A percentile compares a stretch with the other conserved stretches of the same genome.
These are phyloP conservation scores for Dicranocentrus wangi DNA, from an alignment of 2,888 invertebrate species.

Conservation along the genomic window DNA sequence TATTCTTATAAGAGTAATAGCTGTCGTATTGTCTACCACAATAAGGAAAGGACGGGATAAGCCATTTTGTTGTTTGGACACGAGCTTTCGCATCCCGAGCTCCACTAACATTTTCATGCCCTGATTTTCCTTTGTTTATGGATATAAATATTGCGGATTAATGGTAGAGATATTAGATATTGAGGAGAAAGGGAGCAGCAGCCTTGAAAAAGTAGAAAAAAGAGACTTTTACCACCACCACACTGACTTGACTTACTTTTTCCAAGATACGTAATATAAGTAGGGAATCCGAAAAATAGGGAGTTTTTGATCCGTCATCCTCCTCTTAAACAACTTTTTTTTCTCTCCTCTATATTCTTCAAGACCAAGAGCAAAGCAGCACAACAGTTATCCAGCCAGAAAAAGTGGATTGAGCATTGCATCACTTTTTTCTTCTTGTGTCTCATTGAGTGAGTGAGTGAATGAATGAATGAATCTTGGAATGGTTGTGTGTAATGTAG, in stretches of 20 bases:
- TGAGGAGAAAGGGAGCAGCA: not conserved
- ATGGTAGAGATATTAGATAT: not conserved
- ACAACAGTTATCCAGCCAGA: constrained; percentile 15
- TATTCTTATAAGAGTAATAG: not conserved
- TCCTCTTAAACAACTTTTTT: not conserved
- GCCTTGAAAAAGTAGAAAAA: constrained; percentile 36
- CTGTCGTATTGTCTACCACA: too few relatives aligned
- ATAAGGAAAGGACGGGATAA: too few relatives aligned
- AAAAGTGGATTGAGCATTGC: constrained; percentile 26
- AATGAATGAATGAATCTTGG: constrained; percentile 26
- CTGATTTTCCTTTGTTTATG: constrained; percentile 36
- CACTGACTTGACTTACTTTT: too few relatives aligned
- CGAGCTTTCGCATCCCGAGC: constrained; percentile 1
- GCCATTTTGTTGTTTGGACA: too few relatives aligned
- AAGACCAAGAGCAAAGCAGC: constrained; percentile 22
- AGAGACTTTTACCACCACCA: not conserved
- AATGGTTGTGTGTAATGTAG: constrained; percentile 9
- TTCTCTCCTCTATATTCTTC: not conserved
- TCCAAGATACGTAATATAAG: too few relatives aligned
- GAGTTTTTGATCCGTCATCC: constrained; percentile 6
- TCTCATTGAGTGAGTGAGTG: constrained; percentile 41
- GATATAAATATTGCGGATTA: constrained; percentile 47
- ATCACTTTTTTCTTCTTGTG: constrained; percentile 19
- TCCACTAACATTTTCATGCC: constrained; percentile 1
- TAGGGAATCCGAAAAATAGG: too few relatives aligned